phyloP scores from a whole-genome alignment of 1,140 invertebrate genomes.

The Eupristina koningsbergeri region DNA sequence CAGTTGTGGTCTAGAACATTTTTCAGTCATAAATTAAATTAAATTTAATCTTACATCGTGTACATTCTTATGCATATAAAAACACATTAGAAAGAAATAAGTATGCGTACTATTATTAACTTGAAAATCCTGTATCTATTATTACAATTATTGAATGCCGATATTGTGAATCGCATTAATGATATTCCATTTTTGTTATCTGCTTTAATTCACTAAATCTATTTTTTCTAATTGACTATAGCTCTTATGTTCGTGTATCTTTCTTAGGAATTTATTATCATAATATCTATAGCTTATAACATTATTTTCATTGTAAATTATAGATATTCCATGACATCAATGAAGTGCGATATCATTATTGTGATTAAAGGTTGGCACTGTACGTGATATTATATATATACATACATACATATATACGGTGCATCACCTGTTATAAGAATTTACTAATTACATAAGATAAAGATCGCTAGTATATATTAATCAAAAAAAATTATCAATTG shows the following conservation, averaged over 20 bases:
- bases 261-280: background rate
- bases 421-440: conserved; percentile 36
- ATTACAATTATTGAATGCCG: conserved; percentile 5
- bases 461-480: background rate
- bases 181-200: too few relatives aligned
- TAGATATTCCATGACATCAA: background rate
- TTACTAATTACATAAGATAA: conserved; percentile 34
- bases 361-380: conserved; percentile 18
- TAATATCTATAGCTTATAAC: background rate
- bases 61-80: background rate
- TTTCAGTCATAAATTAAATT: too few relatives aligned
- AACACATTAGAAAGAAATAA: background rate
- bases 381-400: background rate
- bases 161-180: background rate
- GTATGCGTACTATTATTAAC: background rate
- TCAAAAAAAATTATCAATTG: conserved; percentile 30
- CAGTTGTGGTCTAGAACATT: too few relatives aligned
- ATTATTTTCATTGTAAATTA: background rate
- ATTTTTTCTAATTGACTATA: background rate
- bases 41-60: too few relatives aligned
- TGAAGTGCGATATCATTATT: conserved; percentile 30
- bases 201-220: background rate
- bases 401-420: too few relatives aligned
- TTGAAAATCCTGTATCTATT: background rate
- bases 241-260: background rate